Percentiles rank a stretch among this genome's conserved stretches.
Evolutionary conservation across 30 jellyfish, hydroid and myxozoan species (phyloP).

Genomic region (Morbakka virulenta): DNA sequence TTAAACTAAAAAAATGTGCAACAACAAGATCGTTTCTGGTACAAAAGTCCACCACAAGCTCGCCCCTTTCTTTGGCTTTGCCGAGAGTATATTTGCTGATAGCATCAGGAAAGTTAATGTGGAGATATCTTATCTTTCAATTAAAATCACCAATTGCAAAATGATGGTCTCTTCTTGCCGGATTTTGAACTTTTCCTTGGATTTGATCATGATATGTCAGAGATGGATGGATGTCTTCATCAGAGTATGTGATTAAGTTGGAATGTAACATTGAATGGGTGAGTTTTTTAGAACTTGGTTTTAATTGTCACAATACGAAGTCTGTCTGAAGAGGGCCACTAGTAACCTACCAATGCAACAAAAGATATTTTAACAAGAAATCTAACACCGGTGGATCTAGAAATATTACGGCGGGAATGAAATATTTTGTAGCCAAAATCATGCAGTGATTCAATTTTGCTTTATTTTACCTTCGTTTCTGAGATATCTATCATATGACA

Average conservation of each 20-base stretch:
- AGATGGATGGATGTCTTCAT: constrained; percentile 18
- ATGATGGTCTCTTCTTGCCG: constrained; percentile 26
- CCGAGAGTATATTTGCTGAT: constrained; percentile 22
- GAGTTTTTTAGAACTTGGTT: background rate
- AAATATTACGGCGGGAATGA: background rate
- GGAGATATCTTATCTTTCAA: constrained; percentile 5
- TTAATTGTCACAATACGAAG: background rate
- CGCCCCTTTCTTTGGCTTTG: constrained; percentile 8
- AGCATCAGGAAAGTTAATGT: constrained; percentile 2
- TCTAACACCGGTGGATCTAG: constrained; percentile 7
- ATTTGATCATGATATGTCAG: background rate
- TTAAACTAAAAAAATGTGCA: no score
- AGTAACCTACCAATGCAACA: background rate
- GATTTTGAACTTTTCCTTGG: background rate
- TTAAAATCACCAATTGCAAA: constrained; percentile 23
- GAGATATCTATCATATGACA: constrained; percentile 9
- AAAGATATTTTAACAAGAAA: background rate
- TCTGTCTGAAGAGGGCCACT: constrained; percentile 17
- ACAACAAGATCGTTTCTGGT: no score
- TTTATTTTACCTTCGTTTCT: constrained; percentile 15
- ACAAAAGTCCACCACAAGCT: no score
- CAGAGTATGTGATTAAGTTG: constrained; percentile 22
- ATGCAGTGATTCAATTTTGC: background rate
- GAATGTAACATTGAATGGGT: constrained; percentile 21
- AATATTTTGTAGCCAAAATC: background rate